These are phyloP conservation scores for Perca fluviatilis DNA, from an alignment of 2,113 vertebrate species.

Conservation along the genomic window DNA sequence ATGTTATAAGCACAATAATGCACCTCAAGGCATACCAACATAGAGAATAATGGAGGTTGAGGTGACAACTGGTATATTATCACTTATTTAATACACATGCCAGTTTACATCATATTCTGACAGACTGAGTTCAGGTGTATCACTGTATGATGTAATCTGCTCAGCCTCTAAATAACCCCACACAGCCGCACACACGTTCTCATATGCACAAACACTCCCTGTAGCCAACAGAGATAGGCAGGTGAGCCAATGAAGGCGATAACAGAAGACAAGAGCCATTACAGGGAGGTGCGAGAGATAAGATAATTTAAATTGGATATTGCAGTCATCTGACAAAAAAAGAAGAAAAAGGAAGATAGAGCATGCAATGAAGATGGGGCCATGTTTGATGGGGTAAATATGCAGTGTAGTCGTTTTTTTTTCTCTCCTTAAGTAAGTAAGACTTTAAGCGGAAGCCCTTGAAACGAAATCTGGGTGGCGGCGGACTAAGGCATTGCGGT, in stretches of 20 bases:
- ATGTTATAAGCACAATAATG: not conserved
- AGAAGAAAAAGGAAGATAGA: not conserved
- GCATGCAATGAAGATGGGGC: not conserved
- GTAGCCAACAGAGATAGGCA: conserved; percentile 42
- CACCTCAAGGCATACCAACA: not conserved
- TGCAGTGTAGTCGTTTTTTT: conserved; percentile 56
- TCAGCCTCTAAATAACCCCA: not conserved
- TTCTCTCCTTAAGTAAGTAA: conserved; percentile 49
- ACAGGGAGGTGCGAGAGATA: conserved; percentile 59
- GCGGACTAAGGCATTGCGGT: conserved; percentile 45
- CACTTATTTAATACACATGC: too few relatives aligned
- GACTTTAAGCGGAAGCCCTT: conserved; percentile 69
- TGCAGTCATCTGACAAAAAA: conserved; percentile 38
- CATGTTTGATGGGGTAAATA: conserved; percentile 51
- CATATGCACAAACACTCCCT: conserved; percentile 1
- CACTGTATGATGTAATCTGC: conserved; percentile 14
- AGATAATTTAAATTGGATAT: conserved; percentile 77
- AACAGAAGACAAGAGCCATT: conserved; percentile 66
- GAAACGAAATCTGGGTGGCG: conserved; percentile 66
- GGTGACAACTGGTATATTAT: not conserved
- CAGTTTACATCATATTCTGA: not conserved
- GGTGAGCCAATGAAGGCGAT: conserved; percentile 67
- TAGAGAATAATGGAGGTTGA: not conserved
- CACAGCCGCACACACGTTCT: not conserved
- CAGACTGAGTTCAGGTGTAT: not conserved